Evolutionary conservation across 2,113 vertebrate genomes (phyloP).

Genomic region (Ictalurus punctatus): DNA sequence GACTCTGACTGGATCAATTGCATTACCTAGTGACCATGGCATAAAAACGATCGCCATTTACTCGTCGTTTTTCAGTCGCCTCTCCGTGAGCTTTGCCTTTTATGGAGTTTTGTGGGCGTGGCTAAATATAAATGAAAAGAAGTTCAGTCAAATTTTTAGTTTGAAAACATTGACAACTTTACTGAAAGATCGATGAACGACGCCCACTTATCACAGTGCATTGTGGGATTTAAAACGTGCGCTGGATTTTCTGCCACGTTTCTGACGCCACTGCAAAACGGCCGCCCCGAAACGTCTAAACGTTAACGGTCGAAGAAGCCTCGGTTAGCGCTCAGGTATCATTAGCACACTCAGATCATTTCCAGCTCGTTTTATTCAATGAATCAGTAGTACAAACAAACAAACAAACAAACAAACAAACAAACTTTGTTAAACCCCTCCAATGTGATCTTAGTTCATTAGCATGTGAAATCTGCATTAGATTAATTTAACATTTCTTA

Average conservation of each 20-base stretch:
- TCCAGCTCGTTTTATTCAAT: slow-evolving; percentile 39
- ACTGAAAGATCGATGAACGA: neutral
- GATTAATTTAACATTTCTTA: slow-evolving; percentile 45
- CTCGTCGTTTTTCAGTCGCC: neutral
- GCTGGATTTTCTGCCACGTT: neutral
- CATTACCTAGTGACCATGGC: neutral
- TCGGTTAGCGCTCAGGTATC: neutral
- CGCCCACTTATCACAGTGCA: neutral
- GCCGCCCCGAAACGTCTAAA: neutral
- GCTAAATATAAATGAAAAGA: neutral
- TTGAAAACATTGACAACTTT: neutral
- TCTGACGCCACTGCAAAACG: neutral
- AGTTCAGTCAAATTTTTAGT: neutral
- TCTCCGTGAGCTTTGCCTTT: neutral
- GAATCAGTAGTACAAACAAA: slow-evolving; percentile 58
- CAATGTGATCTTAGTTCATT: slow-evolving; percentile 25
- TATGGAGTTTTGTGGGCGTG: neutral
- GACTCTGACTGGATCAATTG: neutral
- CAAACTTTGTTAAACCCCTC: slow-evolving; percentile 16
- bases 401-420: slow-evolving; percentile 3
- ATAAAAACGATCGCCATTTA: neutral
- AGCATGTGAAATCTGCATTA: neutral
- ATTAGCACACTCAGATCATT: neutral
- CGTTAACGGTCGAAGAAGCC: neutral
- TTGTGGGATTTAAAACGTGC: neutral